These are phyloP conservation scores for Delichon dasypus DNA, from an alignment of 2,797 vertebrate genomes.

Conservation along the genomic window DNA sequence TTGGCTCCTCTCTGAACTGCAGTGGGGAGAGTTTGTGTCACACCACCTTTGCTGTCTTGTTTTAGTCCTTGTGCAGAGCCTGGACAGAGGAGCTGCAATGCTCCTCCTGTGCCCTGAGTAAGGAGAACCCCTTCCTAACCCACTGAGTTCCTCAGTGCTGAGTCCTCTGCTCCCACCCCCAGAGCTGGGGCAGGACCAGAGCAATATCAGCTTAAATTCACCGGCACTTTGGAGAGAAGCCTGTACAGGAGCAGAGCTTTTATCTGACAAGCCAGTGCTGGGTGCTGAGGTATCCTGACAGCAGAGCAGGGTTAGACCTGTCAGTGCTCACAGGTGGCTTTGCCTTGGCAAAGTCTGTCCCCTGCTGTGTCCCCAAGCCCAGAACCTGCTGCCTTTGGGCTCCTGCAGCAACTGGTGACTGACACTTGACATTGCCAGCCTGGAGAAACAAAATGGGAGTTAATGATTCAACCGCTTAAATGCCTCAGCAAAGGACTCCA, in stretches of 20 bases:
- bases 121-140: not conserved
- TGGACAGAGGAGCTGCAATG: not conserved
- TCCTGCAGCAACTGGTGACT: not conserved
- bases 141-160: accelerated
- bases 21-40: accelerated
- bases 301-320: not conserved
- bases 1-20: not conserved
- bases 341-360: not conserved
- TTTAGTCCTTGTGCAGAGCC: not conserved
- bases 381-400: not conserved
- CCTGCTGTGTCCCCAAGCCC: not conserved
- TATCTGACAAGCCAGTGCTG: accelerated
- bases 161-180: not conserved
- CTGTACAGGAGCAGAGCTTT: accelerated
- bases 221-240: not conserved
- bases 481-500: not conserved
- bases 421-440: slow-evolving; percentile 34
- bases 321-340: not conserved
- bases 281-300: not conserved
- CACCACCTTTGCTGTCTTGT: not conserved
- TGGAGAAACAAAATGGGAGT: not conserved
- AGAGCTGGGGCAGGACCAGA: not conserved
- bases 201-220: not conserved
- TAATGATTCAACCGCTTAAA: slow-evolving; percentile 62
- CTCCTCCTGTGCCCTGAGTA: not conserved